Conservation (phyloP, 2,113 vertebrate genomes). For the Pandion haliaetus region DNA sequence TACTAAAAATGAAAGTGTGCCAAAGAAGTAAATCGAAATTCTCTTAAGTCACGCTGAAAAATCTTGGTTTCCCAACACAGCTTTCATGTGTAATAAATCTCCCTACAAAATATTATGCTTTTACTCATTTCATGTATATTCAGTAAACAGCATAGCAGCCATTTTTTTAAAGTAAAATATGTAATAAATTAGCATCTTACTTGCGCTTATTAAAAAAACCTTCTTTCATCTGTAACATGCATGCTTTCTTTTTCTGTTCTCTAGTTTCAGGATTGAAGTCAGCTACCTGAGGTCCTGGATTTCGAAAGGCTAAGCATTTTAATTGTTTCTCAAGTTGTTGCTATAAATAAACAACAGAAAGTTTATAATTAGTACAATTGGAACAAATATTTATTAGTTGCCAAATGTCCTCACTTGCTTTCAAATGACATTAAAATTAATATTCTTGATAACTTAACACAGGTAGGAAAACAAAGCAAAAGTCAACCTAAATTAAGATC, state of each 20-base stretch:
- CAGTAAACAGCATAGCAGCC: background rate
- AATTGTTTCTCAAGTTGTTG: slow-evolving; percentile 77
- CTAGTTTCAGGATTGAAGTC: slow-evolving; percentile 81
- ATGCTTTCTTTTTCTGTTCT: slow-evolving; percentile 72
- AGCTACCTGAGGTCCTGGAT: slow-evolving; percentile 79
- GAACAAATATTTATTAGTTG: background rate
- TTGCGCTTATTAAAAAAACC: slow-evolving; percentile 57
- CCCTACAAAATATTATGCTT: background rate
- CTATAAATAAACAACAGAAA: slow-evolving; percentile 50
- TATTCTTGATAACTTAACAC: background rate
- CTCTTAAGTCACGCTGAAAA: background rate
- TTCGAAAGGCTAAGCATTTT: slow-evolving; percentile 77
- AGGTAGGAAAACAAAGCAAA: background rate
- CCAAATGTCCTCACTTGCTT: background rate
- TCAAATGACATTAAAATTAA: background rate
- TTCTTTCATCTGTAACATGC: slow-evolving; percentile 74
- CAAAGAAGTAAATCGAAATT: background rate
- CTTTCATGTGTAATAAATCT: background rate
- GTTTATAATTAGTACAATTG: background rate
- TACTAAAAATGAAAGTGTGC: background rate
- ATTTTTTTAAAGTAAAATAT: background rate
- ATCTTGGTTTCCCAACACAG: background rate
- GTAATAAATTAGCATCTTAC: slow-evolving; percentile 66
- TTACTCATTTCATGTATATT: background rate
- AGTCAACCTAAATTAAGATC: background rate